phyloP scores from a whole-genome alignment of 2,888 invertebrate genomes.

The Spialia ferax region DNA sequence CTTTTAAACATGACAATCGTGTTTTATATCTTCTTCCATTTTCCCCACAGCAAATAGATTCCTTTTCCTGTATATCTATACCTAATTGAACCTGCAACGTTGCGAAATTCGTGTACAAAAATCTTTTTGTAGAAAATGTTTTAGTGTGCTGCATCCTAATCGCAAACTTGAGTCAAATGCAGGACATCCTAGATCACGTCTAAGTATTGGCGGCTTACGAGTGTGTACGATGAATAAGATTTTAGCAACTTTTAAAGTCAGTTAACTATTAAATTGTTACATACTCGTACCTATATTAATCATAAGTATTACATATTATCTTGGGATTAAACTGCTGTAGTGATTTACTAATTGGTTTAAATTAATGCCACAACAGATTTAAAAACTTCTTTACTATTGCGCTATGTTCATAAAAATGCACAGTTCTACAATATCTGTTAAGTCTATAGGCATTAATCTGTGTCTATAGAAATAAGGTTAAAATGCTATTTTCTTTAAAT shows the following conservation, averaged over 20 bases:
- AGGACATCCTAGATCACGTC: conserved; percentile 6
- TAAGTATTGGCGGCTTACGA: conserved; percentile 6
- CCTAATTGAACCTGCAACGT: not conserved
- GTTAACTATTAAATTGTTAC: not conserved
- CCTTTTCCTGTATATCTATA: not conserved
- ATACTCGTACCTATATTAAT: too few relatives aligned
- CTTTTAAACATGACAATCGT: too few relatives aligned
- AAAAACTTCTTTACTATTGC: too few relatives aligned
- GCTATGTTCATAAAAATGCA: too few relatives aligned
- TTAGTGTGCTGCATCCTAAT: conserved; percentile 11
- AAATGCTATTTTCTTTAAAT: too few relatives aligned
- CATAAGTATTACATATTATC: too few relatives aligned
- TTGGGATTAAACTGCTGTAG: too few relatives aligned
- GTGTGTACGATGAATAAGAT: not conserved
- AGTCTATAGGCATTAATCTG: too few relatives aligned
- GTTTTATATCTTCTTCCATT: not conserved
- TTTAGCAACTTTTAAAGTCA: not conserved
- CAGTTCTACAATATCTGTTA: too few relatives aligned
- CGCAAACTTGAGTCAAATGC: not conserved
- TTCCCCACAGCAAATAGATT: not conserved
- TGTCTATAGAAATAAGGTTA: too few relatives aligned
- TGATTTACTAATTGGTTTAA: too few relatives aligned
- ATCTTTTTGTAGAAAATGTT: not conserved
- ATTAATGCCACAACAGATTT: too few relatives aligned
- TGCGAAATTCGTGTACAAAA: conserved; percentile 4